Evolutionary conservation across 2,888 invertebrate species (phyloP).

Genomic region (Plemyria rubiginata): DNA sequence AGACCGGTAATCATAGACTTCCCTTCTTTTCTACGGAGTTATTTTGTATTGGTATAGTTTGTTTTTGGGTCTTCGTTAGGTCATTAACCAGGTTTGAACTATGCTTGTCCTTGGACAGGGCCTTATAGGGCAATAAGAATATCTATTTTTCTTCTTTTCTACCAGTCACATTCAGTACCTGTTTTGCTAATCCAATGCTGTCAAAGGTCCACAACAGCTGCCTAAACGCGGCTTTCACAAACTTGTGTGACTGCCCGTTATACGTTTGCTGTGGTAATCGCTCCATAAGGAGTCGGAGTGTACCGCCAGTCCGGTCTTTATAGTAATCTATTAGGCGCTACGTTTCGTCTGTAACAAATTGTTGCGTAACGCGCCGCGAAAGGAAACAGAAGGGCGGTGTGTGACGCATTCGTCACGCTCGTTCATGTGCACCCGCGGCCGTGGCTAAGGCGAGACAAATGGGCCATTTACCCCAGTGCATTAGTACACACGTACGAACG

Average conservation of each 20-base stretch:
- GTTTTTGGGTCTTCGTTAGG: background rate
- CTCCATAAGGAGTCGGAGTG: background rate
- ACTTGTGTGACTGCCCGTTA: constrained; percentile 1
- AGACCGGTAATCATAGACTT: constrained; percentile 11
- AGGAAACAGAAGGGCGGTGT: constrained; percentile 28
- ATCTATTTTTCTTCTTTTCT: background rate
- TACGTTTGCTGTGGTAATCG: background rate
- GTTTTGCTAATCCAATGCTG: background rate
- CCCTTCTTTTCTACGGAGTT: constrained; percentile 1
- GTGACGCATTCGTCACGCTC: constrained; percentile 21
- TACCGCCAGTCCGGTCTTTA: background rate
- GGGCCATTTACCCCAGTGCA: constrained; percentile 22
- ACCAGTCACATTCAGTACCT: background rate
- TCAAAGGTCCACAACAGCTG: background rate
- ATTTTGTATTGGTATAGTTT: background rate
- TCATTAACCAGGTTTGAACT: background rate
- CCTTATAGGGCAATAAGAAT: too few species aligned
- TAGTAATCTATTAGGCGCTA: constrained; percentile 4
- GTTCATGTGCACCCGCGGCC: constrained; percentile 20
- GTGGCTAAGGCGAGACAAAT: constrained; percentile 26
- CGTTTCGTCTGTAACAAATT: constrained; percentile 6
- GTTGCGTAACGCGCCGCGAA: constrained; percentile 20
- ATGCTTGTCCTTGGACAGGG: background rate
- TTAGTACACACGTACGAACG: background rate
- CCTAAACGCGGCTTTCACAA: background rate